Conservation (phyloP, 2,888 invertebrate species). For the Plebejus anna region DNA sequence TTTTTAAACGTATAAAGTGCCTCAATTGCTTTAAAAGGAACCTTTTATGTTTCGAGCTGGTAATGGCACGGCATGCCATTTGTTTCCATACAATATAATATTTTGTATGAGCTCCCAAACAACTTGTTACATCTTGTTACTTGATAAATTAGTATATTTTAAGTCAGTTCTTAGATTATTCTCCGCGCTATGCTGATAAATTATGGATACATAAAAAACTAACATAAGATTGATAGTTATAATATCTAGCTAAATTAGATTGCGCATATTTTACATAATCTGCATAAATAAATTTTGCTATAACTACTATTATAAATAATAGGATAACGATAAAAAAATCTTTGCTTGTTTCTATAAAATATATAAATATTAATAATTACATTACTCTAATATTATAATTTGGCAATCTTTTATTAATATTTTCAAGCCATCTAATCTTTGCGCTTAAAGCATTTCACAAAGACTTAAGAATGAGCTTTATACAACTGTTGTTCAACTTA, state of each 20-base stretch:
- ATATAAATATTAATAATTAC: neutral
- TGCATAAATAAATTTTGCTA: no score
- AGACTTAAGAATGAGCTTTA: slow-evolving; percentile 23
- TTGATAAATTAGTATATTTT: slow-evolving; percentile 1
- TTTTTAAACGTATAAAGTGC: slow-evolving; percentile 21
- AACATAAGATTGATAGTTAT: no score
- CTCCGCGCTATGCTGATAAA: no score
- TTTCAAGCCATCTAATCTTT: slow-evolving; percentile 16
- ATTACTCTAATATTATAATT: neutral
- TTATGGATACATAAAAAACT: no score
- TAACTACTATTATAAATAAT: no score
- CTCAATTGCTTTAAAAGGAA: slow-evolving; percentile 25
- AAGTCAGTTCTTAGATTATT: no score
- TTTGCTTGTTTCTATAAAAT: neutral
- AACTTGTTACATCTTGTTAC: neutral
- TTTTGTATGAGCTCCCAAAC: neutral
- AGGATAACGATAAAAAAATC: no score
- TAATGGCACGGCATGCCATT: slow-evolving; percentile 15
- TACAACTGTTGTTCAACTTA: slow-evolving; percentile 23
- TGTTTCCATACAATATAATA: slow-evolving; percentile 28
- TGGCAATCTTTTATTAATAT: slow-evolving; percentile 7
- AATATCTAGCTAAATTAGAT: no score
- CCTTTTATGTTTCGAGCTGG: slow-evolving; percentile 14
- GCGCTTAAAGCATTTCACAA: slow-evolving; percentile 20
- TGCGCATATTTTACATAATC: no score